These are phyloP conservation scores for Schizotus pectinicornis DNA, from an alignment of 2,888 invertebrate species.

Conservation along the genomic window DNA sequence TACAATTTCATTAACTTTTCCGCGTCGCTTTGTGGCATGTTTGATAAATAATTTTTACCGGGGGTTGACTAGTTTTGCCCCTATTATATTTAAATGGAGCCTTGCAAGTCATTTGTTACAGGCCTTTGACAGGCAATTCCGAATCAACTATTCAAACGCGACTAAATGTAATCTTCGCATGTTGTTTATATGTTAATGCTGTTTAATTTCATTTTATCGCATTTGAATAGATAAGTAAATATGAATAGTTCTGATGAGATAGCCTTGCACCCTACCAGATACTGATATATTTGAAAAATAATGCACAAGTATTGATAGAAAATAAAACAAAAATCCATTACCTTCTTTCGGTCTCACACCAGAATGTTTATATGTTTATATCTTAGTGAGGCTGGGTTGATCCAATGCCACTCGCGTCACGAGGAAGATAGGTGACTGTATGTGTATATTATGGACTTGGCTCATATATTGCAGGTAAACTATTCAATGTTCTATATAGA, in stretches of 20 bases:
- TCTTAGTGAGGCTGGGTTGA: no score
- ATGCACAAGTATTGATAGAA: no score
- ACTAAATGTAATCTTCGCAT: conserved; percentile 32
- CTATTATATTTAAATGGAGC: conserved; percentile 8
- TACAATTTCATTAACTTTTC: no score
- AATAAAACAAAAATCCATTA: no score
- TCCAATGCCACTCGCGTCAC: no score
- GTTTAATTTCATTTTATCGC: conserved; percentile 30
- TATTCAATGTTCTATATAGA: no score
- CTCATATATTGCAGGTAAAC: no score
- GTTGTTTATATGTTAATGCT: conserved; percentile 32
- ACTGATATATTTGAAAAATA: no score
- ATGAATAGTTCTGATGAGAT: conserved; percentile 25
- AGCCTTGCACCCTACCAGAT: conserved; percentile 17
- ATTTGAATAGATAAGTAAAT: conserved; percentile 32
- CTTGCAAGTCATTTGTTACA: conserved; percentile 26
- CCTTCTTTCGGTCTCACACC: no score
- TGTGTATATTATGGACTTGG: no score
- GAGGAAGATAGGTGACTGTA: no score
- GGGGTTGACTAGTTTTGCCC: neutral
- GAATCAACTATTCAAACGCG: conserved; percentile 25
- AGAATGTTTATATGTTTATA: no score
- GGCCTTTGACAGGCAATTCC: conserved; percentile 29
- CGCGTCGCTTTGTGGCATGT: neutral
- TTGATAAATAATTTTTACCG: conserved; percentile 10